A percentile compares a stretch with the other conserved stretches of the same genome.
Evolutionary conservation across 2,113 vertebrate species (phyloP).

Genomic region (Trichechus manatus): DNA sequence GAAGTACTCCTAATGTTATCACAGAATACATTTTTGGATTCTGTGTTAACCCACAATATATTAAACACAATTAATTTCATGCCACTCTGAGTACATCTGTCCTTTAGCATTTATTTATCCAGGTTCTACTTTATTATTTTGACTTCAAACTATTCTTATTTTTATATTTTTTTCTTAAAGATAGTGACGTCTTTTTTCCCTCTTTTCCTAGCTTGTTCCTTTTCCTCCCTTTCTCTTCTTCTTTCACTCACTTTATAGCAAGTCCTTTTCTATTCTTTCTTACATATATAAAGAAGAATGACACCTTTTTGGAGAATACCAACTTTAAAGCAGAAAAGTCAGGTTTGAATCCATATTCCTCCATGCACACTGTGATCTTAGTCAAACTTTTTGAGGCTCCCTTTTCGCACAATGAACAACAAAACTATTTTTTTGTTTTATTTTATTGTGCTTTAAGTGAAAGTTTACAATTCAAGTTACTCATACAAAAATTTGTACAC

Average conservation of each 20-base stretch:
- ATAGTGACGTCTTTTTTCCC: background rate
- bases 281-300: background rate
- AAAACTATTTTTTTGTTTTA: background rate
- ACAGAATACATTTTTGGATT: slow-evolving; percentile 32
- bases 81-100: background rate
- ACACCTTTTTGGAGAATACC: background rate
- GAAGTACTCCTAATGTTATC: slow-evolving; percentile 26
- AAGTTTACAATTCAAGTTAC: too few species aligned
- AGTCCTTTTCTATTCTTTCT: background rate
- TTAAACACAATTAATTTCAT: slow-evolving; percentile 21
- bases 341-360: background rate
- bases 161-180: slow-evolving; percentile 1
- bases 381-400: background rate
- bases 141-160: background rate
- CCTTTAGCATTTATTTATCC: background rate
- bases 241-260: background rate
- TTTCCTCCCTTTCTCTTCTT: slow-evolving; percentile 8
- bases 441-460: too few species aligned
- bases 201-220: background rate
- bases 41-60: background rate
- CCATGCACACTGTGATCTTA: background rate
- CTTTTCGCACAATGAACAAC: background rate
- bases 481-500: too few species aligned
- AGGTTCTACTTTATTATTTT: slow-evolving; percentile 26
- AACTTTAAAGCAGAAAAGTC: background rate